Conservation (phyloP, 1,140 invertebrate genomes). For the Sycobia sp. region DNA sequence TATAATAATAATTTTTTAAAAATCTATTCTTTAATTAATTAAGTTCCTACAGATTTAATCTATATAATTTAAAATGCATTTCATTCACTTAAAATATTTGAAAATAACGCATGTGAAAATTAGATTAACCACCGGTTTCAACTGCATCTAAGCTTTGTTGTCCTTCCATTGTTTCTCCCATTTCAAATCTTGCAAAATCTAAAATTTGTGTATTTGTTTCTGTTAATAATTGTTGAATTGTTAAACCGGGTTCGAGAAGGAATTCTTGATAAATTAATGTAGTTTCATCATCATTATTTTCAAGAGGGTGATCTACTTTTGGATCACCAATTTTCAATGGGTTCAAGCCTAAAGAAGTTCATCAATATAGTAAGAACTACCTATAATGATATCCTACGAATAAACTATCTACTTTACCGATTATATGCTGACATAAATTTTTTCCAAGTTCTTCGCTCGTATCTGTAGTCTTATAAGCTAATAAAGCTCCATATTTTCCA, state of each 20-base stretch:
- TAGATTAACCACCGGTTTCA: constrained; percentile 67
- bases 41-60: background rate
- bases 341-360: constrained; percentile 76
- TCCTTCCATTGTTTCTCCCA: constrained; percentile 68
- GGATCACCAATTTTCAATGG: constrained; percentile 77
- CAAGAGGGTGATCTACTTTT: constrained; percentile 66
- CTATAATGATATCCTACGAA: too few relatives aligned
- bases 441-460: constrained; percentile 66
- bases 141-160: constrained; percentile 65
- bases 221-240: constrained; percentile 75
- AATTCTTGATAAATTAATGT: constrained; percentile 86
- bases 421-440: constrained; percentile 88
- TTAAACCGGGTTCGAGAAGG: constrained; percentile 76
- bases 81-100: background rate
- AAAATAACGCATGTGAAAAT: too few relatives aligned
- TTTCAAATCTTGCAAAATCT: constrained; percentile 86
- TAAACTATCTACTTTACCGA: constrained; percentile 63
- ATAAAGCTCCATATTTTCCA: constrained; percentile 83
- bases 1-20: constrained; percentile 17
- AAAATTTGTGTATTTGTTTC: constrained; percentile 72
- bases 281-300: constrained; percentile 72
- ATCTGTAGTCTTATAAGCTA: constrained; percentile 67
- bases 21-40: background rate
- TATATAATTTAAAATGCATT: too few relatives aligned
- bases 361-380: too few relatives aligned